Evolutionary conservation across 2,797 vertebrate species (phyloP).

Genomic region (Peromyscus nudipes): DNA sequence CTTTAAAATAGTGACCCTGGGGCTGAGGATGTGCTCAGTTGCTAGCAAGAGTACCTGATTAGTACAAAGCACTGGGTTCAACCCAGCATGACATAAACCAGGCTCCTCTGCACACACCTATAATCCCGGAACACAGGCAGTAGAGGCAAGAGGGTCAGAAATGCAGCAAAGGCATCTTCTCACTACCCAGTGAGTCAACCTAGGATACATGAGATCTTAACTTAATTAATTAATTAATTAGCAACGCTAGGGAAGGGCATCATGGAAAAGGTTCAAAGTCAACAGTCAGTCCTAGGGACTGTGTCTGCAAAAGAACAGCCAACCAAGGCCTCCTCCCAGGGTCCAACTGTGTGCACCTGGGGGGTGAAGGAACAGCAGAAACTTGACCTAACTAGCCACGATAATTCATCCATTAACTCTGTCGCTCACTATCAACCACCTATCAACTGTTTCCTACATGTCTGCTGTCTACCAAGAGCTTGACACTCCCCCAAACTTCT

Average conservation of each 20-base stretch:
- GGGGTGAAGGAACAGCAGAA: neutral
- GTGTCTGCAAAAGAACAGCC: neutral
- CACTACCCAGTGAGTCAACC: neutral
- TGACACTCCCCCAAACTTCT: neutral
- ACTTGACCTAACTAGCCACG: neutral
- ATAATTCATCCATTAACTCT: neutral
- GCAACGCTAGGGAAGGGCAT: neutral
- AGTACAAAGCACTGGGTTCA: neutral
- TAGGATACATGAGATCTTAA: neutral
- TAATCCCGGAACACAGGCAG: neutral
- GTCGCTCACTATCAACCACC: neutral
- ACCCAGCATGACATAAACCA: neutral
- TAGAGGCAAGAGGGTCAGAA: neutral
- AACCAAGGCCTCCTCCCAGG: neutral
- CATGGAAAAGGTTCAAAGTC: neutral
- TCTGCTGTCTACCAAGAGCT: neutral
- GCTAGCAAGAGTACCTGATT: neutral
- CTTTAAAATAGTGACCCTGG: neutral
- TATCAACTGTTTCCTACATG: neutral
- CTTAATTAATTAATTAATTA: neutral
- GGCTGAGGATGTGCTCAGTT: neutral
- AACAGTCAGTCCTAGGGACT: neutral
- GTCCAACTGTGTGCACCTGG: rapidly evolving
- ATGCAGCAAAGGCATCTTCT: neutral
- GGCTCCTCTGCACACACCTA: neutral